phyloP scores from a whole-genome alignment of 2,797 vertebrate species.

The Serranus cabrilla region DNA sequence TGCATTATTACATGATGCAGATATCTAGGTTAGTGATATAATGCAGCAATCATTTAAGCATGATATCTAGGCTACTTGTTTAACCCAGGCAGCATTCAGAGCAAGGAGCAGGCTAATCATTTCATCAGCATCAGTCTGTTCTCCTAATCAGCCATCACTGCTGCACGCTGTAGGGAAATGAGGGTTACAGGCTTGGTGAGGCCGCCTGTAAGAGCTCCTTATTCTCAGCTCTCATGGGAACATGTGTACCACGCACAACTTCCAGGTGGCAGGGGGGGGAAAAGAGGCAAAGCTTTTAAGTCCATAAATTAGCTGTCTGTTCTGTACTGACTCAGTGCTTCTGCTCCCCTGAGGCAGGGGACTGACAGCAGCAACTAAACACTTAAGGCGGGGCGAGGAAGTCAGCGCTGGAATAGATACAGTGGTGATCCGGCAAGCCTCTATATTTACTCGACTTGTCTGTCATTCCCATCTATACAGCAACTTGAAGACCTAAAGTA shows the following conservation, averaged over 20 bases:
- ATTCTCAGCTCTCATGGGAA: conserved; percentile 54
- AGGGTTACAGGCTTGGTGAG: conserved; percentile 50
- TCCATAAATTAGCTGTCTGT: conserved; percentile 69
- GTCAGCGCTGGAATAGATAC: conserved; percentile 41
- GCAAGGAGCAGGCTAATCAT: conserved; percentile 51
- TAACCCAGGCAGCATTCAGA: conserved; percentile 28
- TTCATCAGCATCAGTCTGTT: conserved; percentile 62
- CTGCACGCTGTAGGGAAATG: conserved; percentile 35
- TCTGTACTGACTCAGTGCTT: conserved; percentile 55
- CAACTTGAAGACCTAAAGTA: conserved; percentile 25
- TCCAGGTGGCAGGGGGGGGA: conserved; percentile 38
- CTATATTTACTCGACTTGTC: conserved; percentile 44
- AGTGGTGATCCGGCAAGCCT: conserved; percentile 47
- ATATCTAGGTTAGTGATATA: conserved; percentile 55
- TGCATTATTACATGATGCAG: conserved; percentile 46
- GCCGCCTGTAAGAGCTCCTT: conserved; percentile 43
- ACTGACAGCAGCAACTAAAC: conserved; percentile 63
- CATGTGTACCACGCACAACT: conserved; percentile 51
- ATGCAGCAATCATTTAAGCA: conserved; percentile 37
- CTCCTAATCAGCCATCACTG: conserved; percentile 57
- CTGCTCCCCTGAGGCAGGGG: conserved; percentile 46
- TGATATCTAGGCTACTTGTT: conserved; percentile 35
- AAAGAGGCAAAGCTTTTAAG: conserved; percentile 64
- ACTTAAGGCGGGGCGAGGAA: conserved; percentile 50
- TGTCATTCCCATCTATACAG: conserved; percentile 46